Conservation (phyloP, 2,888 invertebrate species). For the Syrphus vitripennis region DNA sequence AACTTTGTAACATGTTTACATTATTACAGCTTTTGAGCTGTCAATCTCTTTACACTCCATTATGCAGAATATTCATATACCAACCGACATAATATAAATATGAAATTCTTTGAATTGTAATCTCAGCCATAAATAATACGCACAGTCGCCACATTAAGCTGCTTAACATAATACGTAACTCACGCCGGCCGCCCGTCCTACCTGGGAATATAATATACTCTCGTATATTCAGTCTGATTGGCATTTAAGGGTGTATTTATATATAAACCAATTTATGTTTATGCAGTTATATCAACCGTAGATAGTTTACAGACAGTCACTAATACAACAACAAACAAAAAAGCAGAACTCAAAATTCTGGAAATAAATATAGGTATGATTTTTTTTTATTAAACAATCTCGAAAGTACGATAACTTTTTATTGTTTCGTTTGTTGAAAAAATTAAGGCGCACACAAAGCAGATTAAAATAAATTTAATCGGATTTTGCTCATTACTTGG, state of each 20-base stretch:
- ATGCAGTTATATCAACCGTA: not conserved
- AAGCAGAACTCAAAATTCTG: not conserved
- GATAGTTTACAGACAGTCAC: not conserved
- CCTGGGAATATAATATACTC: not conserved
- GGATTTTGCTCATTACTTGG: slow-evolving; percentile 54
- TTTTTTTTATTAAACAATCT: slow-evolving; percentile 2
- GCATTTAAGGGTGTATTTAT: not conserved
- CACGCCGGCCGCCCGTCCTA: not conserved
- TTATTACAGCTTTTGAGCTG: not conserved
- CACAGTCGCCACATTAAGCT: slow-evolving; percentile 58
- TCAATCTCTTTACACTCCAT: slow-evolving; percentile 41
- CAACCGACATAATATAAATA: not conserved
- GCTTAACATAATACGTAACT: slow-evolving; percentile 52
- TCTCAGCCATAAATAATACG: slow-evolving; percentile 39
- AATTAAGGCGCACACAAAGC: slow-evolving; percentile 29
- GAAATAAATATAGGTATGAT: not conserved
- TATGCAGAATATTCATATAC: slow-evolving; percentile 21
- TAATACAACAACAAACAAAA: not conserved
- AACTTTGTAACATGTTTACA: not conserved
- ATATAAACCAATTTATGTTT: not conserved
- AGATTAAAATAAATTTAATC: slow-evolving; percentile 66
- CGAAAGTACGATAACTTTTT: not conserved
- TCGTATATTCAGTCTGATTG: slow-evolving; percentile 20
- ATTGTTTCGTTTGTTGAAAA: not conserved
- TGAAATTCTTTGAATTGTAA: slow-evolving; percentile 41